A percentile compares a stretch with the other conserved stretches of the same genome.
Evolutionary conservation across 2,797 vertebrate species (phyloP).

Genomic region (Argyrosomus regius): DNA sequence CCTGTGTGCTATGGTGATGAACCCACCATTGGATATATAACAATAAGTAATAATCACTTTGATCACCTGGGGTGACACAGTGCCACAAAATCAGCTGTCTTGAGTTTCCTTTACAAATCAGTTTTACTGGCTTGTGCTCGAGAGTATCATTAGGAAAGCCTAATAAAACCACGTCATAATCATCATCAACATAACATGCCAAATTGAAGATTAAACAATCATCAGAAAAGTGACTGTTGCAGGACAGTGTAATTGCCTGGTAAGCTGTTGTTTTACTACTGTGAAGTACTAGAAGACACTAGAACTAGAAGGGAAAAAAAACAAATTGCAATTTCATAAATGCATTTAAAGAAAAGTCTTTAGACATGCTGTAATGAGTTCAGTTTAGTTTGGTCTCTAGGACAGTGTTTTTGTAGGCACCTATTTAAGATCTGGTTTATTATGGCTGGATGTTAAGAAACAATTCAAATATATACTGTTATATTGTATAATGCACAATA

Average conservation of each 20-base stretch:
- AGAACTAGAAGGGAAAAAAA: too few species aligned
- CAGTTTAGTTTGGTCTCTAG: background rate
- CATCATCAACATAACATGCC: constrained; percentile 4
- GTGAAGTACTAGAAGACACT: too few species aligned
- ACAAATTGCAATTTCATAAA: too few species aligned
- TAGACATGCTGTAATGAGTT: background rate
- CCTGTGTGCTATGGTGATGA: background rate
- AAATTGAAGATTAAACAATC: constrained; percentile 25
- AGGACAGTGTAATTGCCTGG: background rate
- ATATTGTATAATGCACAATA: background rate
- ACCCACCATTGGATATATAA: background rate
- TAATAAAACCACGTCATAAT: constrained; percentile 12
- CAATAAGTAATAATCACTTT: background rate
- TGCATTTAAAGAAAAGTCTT: background rate
- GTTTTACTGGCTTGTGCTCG: background rate
- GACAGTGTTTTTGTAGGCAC: background rate
- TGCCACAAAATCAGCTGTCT: constrained; percentile 7
- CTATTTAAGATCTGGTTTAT: background rate
- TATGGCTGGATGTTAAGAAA: background rate
- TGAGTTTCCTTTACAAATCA: constrained; percentile 22
- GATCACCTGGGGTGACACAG: background rate
- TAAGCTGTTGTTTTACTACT: background rate
- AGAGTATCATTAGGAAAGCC: constrained; percentile 29
- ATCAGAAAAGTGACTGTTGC: background rate
- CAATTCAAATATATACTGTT: background rate